Evolutionary conservation across 2,797 vertebrate species (phyloP).

Genomic region (Coregonus suidteri): DNA sequence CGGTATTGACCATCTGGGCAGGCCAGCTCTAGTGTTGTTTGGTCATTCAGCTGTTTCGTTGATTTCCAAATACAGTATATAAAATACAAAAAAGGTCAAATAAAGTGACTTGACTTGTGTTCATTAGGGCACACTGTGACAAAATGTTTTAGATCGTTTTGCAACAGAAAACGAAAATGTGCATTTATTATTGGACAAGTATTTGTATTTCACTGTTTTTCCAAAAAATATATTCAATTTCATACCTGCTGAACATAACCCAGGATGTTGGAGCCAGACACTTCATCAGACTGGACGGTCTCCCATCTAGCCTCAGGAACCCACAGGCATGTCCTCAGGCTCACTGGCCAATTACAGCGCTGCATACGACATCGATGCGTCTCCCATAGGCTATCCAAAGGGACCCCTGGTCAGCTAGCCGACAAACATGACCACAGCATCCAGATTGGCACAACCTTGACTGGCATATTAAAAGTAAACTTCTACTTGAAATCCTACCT

Average conservation of each 20-base stretch:
- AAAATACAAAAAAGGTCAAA: too few species aligned
- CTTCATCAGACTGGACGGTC: not conserved
- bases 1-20: too few species aligned
- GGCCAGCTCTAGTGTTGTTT: too few species aligned
- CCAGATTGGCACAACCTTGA: not conserved
- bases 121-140: not conserved
- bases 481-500: too few species aligned
- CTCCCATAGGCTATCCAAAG: not conserved
- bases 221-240: not conserved
- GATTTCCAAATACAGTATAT: too few species aligned
- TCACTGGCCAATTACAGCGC: not conserved
- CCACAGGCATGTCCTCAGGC: not conserved
- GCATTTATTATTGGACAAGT: not conserved
- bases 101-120: not conserved
- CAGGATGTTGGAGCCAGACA: not conserved
- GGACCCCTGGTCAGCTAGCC: not conserved
- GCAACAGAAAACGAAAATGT: not conserved
- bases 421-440: not conserved
- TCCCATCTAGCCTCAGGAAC: not conserved
- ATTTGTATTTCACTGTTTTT: not conserved
- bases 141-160: not conserved
- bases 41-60: too few species aligned
- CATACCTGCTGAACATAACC: not conserved
- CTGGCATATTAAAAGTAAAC: not conserved
- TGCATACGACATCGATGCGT: not conserved